These are phyloP conservation scores for Collichthys lucidus DNA, from an alignment of 2,113 vertebrate species.

Conservation along the genomic window DNA sequence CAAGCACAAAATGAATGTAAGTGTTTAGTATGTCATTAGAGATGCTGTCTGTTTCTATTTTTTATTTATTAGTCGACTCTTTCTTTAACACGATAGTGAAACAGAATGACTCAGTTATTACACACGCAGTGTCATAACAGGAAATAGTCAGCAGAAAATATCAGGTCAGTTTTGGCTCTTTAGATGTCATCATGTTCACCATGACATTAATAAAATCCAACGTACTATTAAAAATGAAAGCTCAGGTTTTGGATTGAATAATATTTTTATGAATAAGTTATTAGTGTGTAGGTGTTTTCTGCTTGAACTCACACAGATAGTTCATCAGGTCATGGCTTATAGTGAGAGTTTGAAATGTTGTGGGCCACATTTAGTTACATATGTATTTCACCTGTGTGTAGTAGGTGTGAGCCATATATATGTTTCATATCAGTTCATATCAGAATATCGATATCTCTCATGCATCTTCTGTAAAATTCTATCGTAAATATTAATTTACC, in stretches of 20 bases:
- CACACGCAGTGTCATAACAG: background rate
- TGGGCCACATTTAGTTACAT: background rate
- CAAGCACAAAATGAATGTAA: background rate
- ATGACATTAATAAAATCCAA: background rate
- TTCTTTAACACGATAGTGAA: background rate
- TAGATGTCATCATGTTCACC: background rate
- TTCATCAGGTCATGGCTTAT: background rate
- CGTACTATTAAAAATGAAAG: background rate
- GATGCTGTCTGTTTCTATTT: background rate
- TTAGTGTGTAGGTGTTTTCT: background rate
- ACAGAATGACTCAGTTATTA: background rate
- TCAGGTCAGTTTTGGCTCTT: background rate
- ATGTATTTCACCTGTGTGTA: background rate
- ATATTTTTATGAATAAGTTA: background rate
- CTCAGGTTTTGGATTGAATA: background rate
- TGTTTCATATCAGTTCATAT: too few relatives aligned
- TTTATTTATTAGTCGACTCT: background rate
- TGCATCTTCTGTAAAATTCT: background rate
- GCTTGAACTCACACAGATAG: background rate
- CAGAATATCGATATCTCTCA: background rate
- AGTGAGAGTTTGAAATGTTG: background rate
- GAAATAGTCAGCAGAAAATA: background rate
- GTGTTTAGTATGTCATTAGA: background rate
- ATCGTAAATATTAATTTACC: background rate
- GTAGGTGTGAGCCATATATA: background rate